Percentiles rank a stretch among this genome's conserved stretches.
Evolutionary conservation across 2,888 invertebrate species (phyloP).

Genomic region (Ypsolopha sequella): DNA sequence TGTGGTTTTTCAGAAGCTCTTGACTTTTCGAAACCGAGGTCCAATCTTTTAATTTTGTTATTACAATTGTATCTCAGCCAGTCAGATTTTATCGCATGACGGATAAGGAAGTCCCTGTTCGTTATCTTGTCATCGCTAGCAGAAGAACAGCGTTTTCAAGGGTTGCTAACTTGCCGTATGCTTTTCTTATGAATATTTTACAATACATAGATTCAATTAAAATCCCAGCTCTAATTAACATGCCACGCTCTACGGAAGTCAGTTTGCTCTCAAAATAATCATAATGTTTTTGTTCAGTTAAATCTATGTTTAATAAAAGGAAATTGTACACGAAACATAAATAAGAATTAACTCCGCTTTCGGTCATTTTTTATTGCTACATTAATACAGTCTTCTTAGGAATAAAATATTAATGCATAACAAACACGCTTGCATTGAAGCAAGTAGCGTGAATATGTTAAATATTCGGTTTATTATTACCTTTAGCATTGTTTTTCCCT

Average conservation of each 20-base stretch:
- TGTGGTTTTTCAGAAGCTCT: no score
- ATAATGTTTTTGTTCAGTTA: constrained; percentile 20
- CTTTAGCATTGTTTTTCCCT: constrained; percentile 22
- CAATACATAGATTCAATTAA: no score
- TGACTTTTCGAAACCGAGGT: background rate
- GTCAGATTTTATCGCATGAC: constrained; percentile 48
- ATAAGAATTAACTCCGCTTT: constrained; percentile 20
- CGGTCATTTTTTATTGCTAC: constrained; percentile 4
- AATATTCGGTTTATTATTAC: constrained; percentile 25
- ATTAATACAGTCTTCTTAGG: background rate
- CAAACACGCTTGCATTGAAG: constrained; percentile 16
- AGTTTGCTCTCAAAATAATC: constrained; percentile 14
- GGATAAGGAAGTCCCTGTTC: constrained; percentile 52
- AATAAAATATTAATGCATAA: constrained; percentile 9
- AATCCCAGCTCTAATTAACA: no score
- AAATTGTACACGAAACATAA: constrained; percentile 21
- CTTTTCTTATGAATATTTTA: no score
- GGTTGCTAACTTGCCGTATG: no score
- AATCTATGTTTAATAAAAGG: constrained; percentile 16
- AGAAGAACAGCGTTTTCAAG: constrained; percentile 5
- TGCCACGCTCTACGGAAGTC: no score
- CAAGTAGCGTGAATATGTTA: constrained; percentile 16
- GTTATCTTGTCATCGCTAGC: constrained; percentile 40
- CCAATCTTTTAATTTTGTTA: constrained; percentile 35
- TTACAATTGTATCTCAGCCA: constrained; percentile 6